Conservation (phyloP, 2,797 vertebrate species). For the Poecile montanus region DNA sequence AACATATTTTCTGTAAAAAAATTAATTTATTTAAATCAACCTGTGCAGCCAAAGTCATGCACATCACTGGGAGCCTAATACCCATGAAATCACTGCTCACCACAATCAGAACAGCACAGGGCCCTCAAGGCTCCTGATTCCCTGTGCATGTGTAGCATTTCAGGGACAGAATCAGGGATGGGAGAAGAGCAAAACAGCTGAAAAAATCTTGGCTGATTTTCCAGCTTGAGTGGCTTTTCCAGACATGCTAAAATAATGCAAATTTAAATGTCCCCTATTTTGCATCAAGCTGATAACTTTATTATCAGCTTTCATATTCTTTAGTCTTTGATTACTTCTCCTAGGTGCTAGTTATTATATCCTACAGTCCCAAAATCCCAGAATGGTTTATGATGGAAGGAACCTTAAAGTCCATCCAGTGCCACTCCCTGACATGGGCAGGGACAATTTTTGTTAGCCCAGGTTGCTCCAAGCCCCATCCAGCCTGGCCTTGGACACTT, state of each 20-base stretch:
- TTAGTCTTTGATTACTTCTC: background rate
- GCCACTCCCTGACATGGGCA: background rate
- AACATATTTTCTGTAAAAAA: background rate
- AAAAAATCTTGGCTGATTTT: background rate
- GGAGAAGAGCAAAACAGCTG: background rate
- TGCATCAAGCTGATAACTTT: background rate
- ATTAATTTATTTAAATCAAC: background rate
- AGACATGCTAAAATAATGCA: background rate
- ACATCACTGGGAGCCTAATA: background rate
- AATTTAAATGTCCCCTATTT: background rate
- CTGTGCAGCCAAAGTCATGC: background rate
- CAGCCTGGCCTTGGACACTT: accelerated
- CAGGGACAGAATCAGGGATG: background rate
- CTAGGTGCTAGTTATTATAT: background rate
- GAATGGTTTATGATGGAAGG: background rate
- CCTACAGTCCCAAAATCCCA: background rate
- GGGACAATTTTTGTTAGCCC: accelerated
- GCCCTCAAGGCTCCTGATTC: background rate
- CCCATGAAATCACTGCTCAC: background rate
- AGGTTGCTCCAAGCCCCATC: accelerated
- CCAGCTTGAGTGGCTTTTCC: background rate
- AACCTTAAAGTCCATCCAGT: background rate
- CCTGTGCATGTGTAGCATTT: background rate
- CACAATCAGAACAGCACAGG: background rate
- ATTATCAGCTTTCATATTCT: background rate